Evolutionary conservation across 1,140 invertebrate species (phyloP).

Genomic region (Spodoptera frugiperda): DNA sequence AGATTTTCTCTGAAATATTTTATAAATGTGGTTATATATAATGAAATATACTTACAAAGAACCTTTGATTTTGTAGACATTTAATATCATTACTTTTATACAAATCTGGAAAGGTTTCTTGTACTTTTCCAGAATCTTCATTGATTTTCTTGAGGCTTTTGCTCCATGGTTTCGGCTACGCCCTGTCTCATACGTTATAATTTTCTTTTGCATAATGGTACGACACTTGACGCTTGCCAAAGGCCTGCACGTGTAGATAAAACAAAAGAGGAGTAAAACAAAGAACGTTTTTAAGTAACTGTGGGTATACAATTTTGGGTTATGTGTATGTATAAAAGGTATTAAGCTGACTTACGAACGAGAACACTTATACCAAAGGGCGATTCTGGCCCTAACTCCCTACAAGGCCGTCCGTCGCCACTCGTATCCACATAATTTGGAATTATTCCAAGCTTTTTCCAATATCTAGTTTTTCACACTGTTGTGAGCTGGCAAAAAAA

Average conservation of each 20-base stretch:
- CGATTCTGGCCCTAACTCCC: constrained; percentile 15
- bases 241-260: background rate
- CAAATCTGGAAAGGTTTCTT: background rate
- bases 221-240: background rate
- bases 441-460: constrained; percentile 50
- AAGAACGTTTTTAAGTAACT: too few relatives aligned
- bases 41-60: too few relatives aligned
- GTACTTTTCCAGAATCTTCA: background rate
- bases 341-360: constrained; percentile 8
- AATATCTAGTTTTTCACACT: constrained; percentile 34
- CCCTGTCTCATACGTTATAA: background rate
- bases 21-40: too few relatives aligned
- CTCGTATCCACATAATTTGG: constrained; percentile 46
- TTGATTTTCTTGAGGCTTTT: background rate
- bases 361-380: constrained; percentile 26
- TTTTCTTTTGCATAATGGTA: background rate
- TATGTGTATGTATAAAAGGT: background rate
- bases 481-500: constrained; percentile 17
- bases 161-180: background rate
- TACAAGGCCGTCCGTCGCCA: constrained; percentile 44
- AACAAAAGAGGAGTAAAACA: background rate
- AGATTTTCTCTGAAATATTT: too few relatives aligned
- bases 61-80: too few relatives aligned
- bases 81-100: too few relatives aligned
- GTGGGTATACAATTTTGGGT: background rate